phyloP scores from a whole-genome alignment of 2,113 vertebrate genomes.

The Archocentrus centrarchus region DNA sequence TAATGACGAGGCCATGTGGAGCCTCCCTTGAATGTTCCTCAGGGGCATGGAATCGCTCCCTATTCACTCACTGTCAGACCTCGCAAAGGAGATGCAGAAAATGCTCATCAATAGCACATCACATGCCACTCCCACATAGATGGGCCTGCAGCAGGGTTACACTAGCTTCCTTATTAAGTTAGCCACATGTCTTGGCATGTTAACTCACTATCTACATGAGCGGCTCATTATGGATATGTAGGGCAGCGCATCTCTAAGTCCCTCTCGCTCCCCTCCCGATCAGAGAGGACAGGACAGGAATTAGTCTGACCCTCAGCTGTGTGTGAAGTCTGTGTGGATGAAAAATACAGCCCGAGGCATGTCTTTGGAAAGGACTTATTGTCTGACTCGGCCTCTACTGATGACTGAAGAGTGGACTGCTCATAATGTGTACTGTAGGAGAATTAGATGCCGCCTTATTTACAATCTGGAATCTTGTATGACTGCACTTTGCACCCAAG shows the following conservation, averaged over 20 bases:
- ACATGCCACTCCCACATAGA: conserved; percentile 26
- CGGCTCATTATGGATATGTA: conserved; percentile 75
- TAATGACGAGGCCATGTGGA: conserved; percentile 35
- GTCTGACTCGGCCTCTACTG: conserved; percentile 24
- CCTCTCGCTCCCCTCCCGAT: conserved; percentile 35
- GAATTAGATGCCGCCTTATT: conserved; percentile 30
- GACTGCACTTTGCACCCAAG: conserved; percentile 28
- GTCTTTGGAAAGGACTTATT: conserved; percentile 47
- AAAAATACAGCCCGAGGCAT: conserved; percentile 59
- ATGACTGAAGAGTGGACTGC: conserved; percentile 41
- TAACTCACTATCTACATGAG: conserved; percentile 43
- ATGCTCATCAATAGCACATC: conserved; percentile 58
- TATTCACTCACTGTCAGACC: conserved; percentile 53
- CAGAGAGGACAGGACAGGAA: conserved; percentile 51
- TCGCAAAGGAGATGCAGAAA: conserved; percentile 56
- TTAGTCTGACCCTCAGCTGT: conserved; percentile 60
- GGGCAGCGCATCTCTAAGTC: conserved; percentile 57
- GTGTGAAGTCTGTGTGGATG: conserved; percentile 47
- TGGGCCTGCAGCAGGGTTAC: conserved; percentile 14
- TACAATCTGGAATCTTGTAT: not conserved
- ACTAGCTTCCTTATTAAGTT: conserved; percentile 38
- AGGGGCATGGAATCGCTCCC: conserved; percentile 40
- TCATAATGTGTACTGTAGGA: conserved; percentile 28
- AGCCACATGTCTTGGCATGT: conserved; percentile 54
- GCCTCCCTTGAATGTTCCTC: conserved; percentile 58